Conservation (phyloP, 2,888 invertebrate species). For the Pandemis cinnamomeana region DNA sequence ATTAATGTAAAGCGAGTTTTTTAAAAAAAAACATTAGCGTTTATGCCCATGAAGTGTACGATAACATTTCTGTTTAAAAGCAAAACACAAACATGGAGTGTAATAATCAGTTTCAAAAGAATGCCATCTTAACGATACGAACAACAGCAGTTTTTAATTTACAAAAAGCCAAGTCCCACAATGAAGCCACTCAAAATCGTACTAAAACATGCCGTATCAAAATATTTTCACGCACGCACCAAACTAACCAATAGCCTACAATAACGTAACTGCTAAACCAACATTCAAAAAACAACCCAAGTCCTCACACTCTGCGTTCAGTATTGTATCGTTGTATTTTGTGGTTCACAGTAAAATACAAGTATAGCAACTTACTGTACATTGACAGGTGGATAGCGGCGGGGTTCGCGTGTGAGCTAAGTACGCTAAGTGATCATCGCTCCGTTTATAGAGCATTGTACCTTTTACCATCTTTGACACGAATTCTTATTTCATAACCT, state of each 20-base stretch:
- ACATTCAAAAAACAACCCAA: conserved; percentile 20
- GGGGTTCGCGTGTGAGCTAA: conserved; percentile 32
- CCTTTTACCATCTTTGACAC: conserved; percentile 34
- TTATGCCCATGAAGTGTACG: no score
- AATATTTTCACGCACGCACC: conserved; percentile 44
- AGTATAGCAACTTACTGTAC: conserved; percentile 37
- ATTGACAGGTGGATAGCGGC: conserved; percentile 41
- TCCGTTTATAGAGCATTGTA: conserved; percentile 29
- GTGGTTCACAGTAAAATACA: conserved; percentile 9
- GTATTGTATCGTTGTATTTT: background rate
- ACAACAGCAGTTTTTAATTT: conserved; percentile 18
- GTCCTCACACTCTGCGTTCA: background rate
- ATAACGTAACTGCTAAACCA: conserved; percentile 11
- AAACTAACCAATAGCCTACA: conserved; percentile 32
- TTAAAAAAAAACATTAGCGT: no score
- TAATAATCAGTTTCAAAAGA: background rate
- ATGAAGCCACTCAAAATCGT: conserved; percentile 42
- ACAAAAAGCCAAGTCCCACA: conserved; percentile 39
- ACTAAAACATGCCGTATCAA: conserved; percentile 38
- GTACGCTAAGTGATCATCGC: conserved; percentile 35
- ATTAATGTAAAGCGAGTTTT: no score
- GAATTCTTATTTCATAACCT: conserved; percentile 20
- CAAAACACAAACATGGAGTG: background rate
- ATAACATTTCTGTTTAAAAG: background rate
- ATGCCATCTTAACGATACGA: background rate